Percentiles rank a stretch among this genome's conserved stretches.
These are phyloP conservation scores for Caenorhabditis sp. DNA, from an alignment of 2,888 invertebrate genomes.

Conservation along the genomic window DNA sequence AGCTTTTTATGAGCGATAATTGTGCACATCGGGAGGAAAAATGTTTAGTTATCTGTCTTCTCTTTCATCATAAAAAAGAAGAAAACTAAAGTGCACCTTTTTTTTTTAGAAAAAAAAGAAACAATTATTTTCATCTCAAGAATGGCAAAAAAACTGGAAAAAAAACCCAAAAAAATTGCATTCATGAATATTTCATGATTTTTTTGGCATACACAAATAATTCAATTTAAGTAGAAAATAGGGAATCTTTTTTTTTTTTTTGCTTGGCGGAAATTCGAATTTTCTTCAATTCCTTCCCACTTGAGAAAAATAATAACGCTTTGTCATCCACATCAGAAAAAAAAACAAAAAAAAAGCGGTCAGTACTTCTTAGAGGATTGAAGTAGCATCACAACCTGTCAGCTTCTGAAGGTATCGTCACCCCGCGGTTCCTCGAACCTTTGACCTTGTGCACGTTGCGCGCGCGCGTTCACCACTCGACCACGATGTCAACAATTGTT, in stretches of 20 bases:
- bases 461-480: constrained; percentile 20
- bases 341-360: constrained; percentile 20
- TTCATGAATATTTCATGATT: neutral
- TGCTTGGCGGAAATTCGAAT: neutral
- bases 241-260: too few species aligned
- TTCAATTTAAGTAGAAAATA: too few species aligned
- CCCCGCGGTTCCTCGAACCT: constrained; percentile 32
- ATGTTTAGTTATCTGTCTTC: too few species aligned
- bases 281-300: neutral
- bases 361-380: constrained; percentile 47
- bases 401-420: constrained; percentile 34
- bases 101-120: too few species aligned
- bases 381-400: constrained; percentile 38
- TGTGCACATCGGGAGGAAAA: too few species aligned
- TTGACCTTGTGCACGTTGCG: neutral
- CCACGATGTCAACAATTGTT: constrained; percentile 16
- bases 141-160: too few species aligned
- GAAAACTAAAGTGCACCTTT: too few species aligned
- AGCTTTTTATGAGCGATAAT: too few species aligned
- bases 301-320: neutral
- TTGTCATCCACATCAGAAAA: neutral
- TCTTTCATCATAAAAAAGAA: too few species aligned
- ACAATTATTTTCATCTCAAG: too few species aligned
- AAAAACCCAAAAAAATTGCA: neutral
- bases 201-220: too few species aligned